Base-by-base conservation (phyloP, 2,888 invertebrate genomes). In the Clitarchus hookeri region DNA sequence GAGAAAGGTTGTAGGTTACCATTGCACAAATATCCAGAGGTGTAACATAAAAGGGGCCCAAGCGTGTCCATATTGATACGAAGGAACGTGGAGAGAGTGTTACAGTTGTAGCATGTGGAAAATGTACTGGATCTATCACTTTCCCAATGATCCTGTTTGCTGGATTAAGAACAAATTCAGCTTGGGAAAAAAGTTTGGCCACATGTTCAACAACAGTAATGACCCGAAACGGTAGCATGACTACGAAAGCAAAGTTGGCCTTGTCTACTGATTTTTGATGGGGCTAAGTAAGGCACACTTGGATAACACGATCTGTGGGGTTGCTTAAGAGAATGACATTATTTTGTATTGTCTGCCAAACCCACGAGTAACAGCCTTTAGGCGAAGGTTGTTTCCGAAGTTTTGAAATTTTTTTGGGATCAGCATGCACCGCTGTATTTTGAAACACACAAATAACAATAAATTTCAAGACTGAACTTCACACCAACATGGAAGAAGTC, bases 181-280 rank as follows among this genome's bases (percentile, higher is more conserved):
- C 82, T 78, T 85, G 80, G 82, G 82, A 82, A 48, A 85, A 85
- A 85, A 25, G 88, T 86, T 88, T 89, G 84, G 88, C 88, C 84
- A 44, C 85, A 44, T 88, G 89, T 36, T 86, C 89, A 53, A 27
- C 87, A 25, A 88, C 88, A 44, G 83, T 84, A 84, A 89, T 89
- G 89, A 84, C 89, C 11, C 88, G 87, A 85, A 89, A 89, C 88
- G 88, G 88, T 26, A 87, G 88, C 85, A 89, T 89, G 88, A 88
- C 87, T 25, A 87, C 87, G n/a, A 85, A 87, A 88, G 87, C 44
- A 87, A 11, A 27, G 84, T 26, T 88, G 88, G 27, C 78, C 84
- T 86, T 84, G 86, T 84, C 86, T 89, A 25, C 84, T 89, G 78
- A 85, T 84, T 89, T 89, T 82, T 89, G 88, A 88, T 88, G 88